phyloP scores from a whole-genome alignment of 2,797 vertebrate genomes.

The Sebastes matsubarae region DNA sequence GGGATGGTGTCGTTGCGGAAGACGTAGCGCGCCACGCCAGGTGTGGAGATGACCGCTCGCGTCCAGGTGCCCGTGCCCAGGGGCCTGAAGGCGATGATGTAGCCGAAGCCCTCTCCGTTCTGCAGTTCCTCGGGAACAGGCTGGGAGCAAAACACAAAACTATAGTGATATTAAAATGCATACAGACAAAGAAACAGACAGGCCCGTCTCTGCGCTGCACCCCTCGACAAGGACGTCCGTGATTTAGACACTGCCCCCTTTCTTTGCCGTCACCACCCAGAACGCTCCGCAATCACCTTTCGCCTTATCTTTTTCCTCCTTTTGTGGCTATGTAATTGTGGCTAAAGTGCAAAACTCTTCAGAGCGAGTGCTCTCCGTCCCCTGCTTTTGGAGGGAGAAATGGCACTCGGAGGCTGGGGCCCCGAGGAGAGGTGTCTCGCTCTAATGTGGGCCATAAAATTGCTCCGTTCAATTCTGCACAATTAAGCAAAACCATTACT shows the following conservation, averaged over 20 bases:
- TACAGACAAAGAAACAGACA: conserved; percentile 80
- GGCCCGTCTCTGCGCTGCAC: conserved; percentile 59
- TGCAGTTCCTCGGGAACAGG: conserved; percentile 94
- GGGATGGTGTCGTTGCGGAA: conserved; percentile 93
- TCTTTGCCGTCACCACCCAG: conserved; percentile 1
- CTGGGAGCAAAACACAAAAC: conserved; percentile 88
- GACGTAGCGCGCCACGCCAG: conserved; percentile 85
- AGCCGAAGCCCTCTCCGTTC: conserved; percentile 94
- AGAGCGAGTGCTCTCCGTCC: conserved; percentile 56
- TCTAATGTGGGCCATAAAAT: conserved; percentile 76
- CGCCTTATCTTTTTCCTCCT: conserved; percentile 38
- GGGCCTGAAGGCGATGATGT: conserved; percentile 93
- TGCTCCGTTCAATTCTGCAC: conserved; percentile 80
- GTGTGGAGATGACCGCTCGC: conserved; percentile 88
- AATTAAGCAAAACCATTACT: conserved; percentile 84
- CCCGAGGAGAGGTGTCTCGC: conserved; percentile 49
- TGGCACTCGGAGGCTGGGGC: conserved; percentile 52
- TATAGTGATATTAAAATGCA: conserved; percentile 90
- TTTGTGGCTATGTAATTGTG: conserved; percentile 49
- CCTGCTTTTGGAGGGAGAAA: conserved; percentile 64
- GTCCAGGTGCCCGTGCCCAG: conserved; percentile 89
- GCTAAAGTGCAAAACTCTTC: conserved; percentile 58
- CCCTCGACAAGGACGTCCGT: conserved; percentile 8
- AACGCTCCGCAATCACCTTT: conserved; percentile 30
- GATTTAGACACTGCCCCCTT: conserved; percentile 14